A percentile compares a stretch with the other conserved stretches of the same genome.
phyloP scores from a whole-genome alignment of 2,797 vertebrate genomes.

The Acipenser oxyrinchus region DNA sequence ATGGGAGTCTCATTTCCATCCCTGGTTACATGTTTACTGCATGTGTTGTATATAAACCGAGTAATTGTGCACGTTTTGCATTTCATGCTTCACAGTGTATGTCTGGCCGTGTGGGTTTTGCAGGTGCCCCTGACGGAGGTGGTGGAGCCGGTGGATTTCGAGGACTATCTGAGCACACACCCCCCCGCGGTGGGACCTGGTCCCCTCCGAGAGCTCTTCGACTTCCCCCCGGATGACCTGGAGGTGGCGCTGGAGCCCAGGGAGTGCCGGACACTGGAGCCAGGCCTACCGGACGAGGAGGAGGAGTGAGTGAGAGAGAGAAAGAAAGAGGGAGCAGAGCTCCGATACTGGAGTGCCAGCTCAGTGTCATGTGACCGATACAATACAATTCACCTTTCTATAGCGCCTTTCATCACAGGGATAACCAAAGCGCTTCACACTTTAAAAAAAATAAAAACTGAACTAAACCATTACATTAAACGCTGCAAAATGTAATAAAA shows the following conservation, averaged over 20 bases:
- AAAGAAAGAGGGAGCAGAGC: background rate
- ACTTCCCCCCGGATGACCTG: constrained; percentile 79
- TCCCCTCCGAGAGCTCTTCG: constrained; percentile 70
- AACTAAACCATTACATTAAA: no score
- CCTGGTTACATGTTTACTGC: no score
- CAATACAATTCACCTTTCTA: no score
- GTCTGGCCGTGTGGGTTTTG: constrained; percentile 5
- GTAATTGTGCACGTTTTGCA: no score
- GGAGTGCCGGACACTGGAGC: constrained; percentile 77
- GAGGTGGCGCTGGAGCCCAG: constrained; percentile 73
- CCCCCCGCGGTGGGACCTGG: constrained; percentile 67
- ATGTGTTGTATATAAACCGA: no score
- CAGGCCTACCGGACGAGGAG: constrained; percentile 69
- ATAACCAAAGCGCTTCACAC: no score
- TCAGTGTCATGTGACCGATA: no score
- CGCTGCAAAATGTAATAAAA: no score
- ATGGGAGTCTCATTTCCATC: no score
- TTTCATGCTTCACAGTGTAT: background rate
- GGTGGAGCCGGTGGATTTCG: constrained; percentile 80
- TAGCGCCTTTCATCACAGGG: no score
- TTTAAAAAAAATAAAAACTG: no score
- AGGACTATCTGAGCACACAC: constrained; percentile 76
- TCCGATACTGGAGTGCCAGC: no score
- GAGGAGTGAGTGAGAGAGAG: constrained; percentile 43
- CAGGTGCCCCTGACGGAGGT: constrained; percentile 82